phyloP scores from a whole-genome alignment of 2,888 invertebrate species.

The Thecocarcelia acutangulata region DNA sequence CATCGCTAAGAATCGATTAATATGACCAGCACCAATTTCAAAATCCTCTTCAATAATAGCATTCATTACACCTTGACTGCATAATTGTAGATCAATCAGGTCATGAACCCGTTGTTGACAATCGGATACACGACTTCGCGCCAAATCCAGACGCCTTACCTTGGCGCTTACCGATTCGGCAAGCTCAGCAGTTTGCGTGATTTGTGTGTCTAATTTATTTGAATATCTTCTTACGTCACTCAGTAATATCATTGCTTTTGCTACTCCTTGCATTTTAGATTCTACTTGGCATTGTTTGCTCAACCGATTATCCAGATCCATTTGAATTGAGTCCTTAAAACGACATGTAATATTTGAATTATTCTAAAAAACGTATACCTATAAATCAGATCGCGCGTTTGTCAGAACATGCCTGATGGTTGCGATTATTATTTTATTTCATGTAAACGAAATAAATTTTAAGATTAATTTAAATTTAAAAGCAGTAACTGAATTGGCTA shows the following conservation, averaged over 20 bases:
- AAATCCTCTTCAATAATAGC: conserved; percentile 97
- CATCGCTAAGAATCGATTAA: conserved; percentile 95
- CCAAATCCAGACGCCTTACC: conserved; percentile 94
- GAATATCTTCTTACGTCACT: conserved; percentile 87
- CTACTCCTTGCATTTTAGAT: conserved; percentile 89
- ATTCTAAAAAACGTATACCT: too few relatives aligned
- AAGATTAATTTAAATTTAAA: too few relatives aligned
- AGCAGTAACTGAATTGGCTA: too few relatives aligned
- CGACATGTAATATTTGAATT: too few relatives aligned
- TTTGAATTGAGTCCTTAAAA: conserved; percentile 82
- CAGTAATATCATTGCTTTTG: conserved; percentile 91
- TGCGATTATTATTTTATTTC: too few relatives aligned
- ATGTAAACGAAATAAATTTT: too few relatives aligned
- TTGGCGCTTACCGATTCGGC: conserved; percentile 96
- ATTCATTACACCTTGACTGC: conserved; percentile 97
- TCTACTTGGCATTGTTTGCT: conserved; percentile 89
- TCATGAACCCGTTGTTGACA: conserved; percentile 97
- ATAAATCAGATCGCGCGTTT: too few relatives aligned
- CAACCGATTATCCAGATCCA: conserved; percentile 87
- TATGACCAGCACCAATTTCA: conserved; percentile 96
- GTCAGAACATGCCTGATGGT: too few relatives aligned
- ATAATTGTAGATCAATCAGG: conserved; percentile 95
- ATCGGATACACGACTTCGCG: conserved; percentile 93
- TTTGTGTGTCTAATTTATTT: conserved; percentile 90
- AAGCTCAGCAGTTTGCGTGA: conserved; percentile 91